A percentile compares a stretch with the other conserved stretches of the same genome.
Conservation (phyloP, 2,797 vertebrate species). For the Microchirus variegatus region DNA sequence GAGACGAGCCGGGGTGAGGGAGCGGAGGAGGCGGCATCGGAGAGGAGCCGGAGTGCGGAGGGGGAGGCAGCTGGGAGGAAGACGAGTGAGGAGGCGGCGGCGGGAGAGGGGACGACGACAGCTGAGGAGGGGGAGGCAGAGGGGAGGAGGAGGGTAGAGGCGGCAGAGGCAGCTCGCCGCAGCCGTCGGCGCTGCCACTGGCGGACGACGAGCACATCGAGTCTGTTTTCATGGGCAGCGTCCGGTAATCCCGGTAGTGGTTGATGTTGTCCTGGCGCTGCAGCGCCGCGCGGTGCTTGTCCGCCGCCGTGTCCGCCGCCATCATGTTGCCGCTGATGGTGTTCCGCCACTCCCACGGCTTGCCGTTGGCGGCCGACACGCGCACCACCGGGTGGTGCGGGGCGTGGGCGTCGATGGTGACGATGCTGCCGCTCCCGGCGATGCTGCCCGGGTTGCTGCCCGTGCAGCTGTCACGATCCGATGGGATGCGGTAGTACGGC, state of each 20-base stretch:
- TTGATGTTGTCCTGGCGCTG: conserved; percentile 81
- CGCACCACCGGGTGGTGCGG: conserved; percentile 94
- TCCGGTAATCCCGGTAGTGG: conserved; percentile 83
- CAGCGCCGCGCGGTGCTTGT: conserved; percentile 76
- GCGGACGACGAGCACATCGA: conserved; percentile 85
- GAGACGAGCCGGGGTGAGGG: conserved; percentile 67
- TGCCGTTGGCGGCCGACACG: conserved; percentile 85
- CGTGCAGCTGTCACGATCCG: conserved; percentile 88
- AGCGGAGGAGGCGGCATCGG: conserved; percentile 31
- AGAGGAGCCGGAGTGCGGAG: conserved; percentile 41
- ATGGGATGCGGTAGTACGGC: conserved; percentile 91
- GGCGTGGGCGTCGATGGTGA: conserved; percentile 92
- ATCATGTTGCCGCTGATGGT: conserved; percentile 79
- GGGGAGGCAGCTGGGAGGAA: conserved; percentile 51
- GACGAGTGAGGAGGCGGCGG: conserved; percentile 54
- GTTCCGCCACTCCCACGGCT: conserved; percentile 91
- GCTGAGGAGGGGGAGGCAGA: conserved; percentile 59
- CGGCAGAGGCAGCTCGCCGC: conserved; percentile 77
- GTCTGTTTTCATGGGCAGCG: conserved; percentile 79
- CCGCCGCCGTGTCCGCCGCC: conserved; percentile 75
- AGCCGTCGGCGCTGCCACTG: conserved; percentile 74
- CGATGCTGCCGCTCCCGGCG: conserved; percentile 87
- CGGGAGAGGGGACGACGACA: conserved; percentile 55
- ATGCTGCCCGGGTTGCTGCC: conserved; percentile 92
- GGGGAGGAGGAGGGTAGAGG: conserved; percentile 69